Evolutionary conservation across 2,797 vertebrate genomes (phyloP).

Genomic region (Phoebastria nigripes): DNA sequence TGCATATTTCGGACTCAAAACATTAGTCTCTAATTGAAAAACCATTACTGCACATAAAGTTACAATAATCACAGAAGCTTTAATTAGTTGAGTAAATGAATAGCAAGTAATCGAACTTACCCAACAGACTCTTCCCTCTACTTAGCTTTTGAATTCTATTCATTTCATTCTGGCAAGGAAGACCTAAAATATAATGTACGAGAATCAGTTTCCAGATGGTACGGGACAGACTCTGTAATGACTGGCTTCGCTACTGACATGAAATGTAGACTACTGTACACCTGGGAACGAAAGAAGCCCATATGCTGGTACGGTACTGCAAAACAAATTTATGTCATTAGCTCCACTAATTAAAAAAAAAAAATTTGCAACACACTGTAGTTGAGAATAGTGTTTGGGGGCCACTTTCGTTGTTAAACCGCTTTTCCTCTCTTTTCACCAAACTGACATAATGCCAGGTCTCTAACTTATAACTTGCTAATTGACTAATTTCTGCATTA

Average conservation of each 20-base stretch:
- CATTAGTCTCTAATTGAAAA: slow-evolving; percentile 61
- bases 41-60: slow-evolving; percentile 39
- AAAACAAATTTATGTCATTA: slow-evolving; percentile 68
- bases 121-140: slow-evolving; percentile 89
- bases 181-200: slow-evolving; percentile 80
- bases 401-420: slow-evolving; percentile 17
- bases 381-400: slow-evolving; percentile 37
- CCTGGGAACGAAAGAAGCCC: slow-evolving; percentile 64
- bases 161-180: slow-evolving; percentile 95
- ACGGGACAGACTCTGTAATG: slow-evolving; percentile 58
- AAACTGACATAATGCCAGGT: background rate
- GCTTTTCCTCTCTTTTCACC: background rate
- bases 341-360: slow-evolving; percentile 59
- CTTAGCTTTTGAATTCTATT: slow-evolving; percentile 91
- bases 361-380: background rate
- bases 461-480: slow-evolving; percentile 13
- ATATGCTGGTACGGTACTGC: slow-evolving; percentile 57
- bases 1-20: slow-evolving; percentile 5
- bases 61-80: slow-evolving; percentile 64
- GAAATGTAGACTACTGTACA: slow-evolving; percentile 63
- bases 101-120: slow-evolving; percentile 78
- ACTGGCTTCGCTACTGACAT: slow-evolving; percentile 61
- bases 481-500: background rate
- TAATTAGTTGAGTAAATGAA: slow-evolving; percentile 71
- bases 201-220: slow-evolving; percentile 77